Conservation (phyloP, 2,113 vertebrate genomes). For the Rhabdomys dilectus region DNA sequence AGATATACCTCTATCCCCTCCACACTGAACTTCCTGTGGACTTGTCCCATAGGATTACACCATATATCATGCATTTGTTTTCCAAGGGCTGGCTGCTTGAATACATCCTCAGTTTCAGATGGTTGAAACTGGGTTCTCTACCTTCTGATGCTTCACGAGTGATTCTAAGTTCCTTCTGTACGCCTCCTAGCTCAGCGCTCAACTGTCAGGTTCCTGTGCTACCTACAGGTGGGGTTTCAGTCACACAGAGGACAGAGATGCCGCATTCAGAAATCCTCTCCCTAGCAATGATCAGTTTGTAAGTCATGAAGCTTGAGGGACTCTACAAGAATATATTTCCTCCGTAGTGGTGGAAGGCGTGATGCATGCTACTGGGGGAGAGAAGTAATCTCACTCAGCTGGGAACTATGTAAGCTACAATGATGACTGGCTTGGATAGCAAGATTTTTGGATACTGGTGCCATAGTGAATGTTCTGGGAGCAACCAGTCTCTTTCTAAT, state of each 20-base stretch:
- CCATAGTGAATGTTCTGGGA: not conserved
- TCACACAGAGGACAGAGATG: not conserved
- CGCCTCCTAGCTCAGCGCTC: not conserved
- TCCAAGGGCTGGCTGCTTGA: not conserved
- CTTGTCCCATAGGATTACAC: constrained; percentile 16
- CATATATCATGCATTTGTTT: constrained; percentile 29
- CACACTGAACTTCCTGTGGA: not conserved
- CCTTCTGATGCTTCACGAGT: not conserved
- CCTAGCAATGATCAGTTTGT: constrained; percentile 16
- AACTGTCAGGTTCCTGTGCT: not conserved
- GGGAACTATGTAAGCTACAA: not conserved
- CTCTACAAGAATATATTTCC: not conserved
- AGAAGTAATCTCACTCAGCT: not conserved
- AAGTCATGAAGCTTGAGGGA: constrained; percentile 10
- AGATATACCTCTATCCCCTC: not conserved
- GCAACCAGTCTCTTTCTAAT: not conserved
- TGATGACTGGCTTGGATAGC: not conserved
- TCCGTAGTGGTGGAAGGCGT: not conserved
- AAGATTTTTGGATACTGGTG: not conserved
- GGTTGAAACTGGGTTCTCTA: constrained; percentile 42
- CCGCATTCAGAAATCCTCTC: not conserved
- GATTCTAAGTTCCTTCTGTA: not conserved
- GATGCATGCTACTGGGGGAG: no score
- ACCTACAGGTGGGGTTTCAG: not conserved
- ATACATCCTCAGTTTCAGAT: constrained; percentile 17